Conservation (phyloP, 2,888 invertebrate genomes). For the Dorcus hopei region DNA sequence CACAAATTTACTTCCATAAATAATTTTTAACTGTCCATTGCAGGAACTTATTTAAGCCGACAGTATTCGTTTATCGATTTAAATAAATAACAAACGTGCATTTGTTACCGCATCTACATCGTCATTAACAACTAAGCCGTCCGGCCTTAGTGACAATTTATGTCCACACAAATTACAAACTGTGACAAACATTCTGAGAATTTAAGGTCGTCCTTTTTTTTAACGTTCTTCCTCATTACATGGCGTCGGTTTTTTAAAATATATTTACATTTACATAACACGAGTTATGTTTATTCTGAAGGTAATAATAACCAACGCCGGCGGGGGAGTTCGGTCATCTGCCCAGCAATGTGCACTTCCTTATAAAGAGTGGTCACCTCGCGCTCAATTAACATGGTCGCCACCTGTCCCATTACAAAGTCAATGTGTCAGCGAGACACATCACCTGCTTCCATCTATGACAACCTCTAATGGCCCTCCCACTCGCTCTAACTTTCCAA, state of each 20-base stretch:
- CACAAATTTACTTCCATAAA: no score
- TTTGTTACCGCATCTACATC: no score
- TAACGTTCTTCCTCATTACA: neutral
- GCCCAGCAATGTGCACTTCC: constrained; percentile 44
- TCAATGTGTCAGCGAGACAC: constrained; percentile 37
- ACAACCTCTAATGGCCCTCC: constrained; percentile 24
- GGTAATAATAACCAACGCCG: constrained; percentile 25
- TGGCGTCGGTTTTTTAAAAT: neutral
- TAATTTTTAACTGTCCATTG: no score
- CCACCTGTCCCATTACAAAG: constrained; percentile 42
- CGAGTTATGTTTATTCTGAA: constrained; percentile 1
- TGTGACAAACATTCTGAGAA: no score
- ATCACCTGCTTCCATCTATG: constrained; percentile 34
- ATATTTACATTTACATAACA: constrained; percentile 1
- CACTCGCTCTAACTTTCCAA: constrained; percentile 18
- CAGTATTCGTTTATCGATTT: no score
- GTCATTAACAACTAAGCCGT: no score
- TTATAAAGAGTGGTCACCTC: constrained; percentile 43
- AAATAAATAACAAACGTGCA: no score
- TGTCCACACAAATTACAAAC: no score
- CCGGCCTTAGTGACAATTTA: no score
- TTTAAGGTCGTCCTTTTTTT: neutral
- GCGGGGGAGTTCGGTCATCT: constrained; percentile 44
- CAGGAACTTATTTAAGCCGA: no score
- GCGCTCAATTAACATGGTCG: constrained; percentile 40